Evolutionary conservation across 2,888 invertebrate species (phyloP), one percentile per base, ranked within the genome.

Genomic region (Phania funesta): DNA sequence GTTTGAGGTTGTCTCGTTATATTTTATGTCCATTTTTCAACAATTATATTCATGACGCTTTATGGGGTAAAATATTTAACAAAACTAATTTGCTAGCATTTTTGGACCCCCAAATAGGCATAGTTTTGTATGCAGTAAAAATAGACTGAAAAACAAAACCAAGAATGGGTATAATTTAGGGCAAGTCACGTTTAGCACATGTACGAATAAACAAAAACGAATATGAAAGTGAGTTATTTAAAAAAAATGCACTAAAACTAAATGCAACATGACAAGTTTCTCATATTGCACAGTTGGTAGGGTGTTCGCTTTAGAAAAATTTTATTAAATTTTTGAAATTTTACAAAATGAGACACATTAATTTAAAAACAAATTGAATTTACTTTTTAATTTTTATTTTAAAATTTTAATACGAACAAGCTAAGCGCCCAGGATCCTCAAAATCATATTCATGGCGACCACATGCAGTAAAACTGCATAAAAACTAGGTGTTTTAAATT

Each of bases 221-320:
- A 67, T 67, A 67, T 54, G 9, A 16, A 44, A 24, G 16, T 68
- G 18, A 18, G 20, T 26, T 26, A 38, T 11, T 7, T 16, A 38
- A 1, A 26, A 52, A 38, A 24, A 13, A 18, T 60, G 52, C 54
- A 58, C 56, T 38, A 50, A 54, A 71, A 81, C 62, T 73, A 74
- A 77, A 81, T 81, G 77, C 73, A 81, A 73, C 32, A 77, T 62
- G 77, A 81, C 77, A 81, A 73, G 44, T 77, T 81, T 81, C 73
- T 77, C 64, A 71, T 76, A 58, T 65, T 52, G 38, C 67, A 76
- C 56, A 80, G 52, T 56, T 13, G 5, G 35, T 11, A 75, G 67
- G 65, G 75, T 58, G 56, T 38, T 13, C 35, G n/a, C 35, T 38
- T n/a, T 13, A 38, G 13, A 38, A 1, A 13, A n/a, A 13, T 38